Conservation (phyloP, 2,888 invertebrate genomes). For the Stictocephala bisonia region DNA sequence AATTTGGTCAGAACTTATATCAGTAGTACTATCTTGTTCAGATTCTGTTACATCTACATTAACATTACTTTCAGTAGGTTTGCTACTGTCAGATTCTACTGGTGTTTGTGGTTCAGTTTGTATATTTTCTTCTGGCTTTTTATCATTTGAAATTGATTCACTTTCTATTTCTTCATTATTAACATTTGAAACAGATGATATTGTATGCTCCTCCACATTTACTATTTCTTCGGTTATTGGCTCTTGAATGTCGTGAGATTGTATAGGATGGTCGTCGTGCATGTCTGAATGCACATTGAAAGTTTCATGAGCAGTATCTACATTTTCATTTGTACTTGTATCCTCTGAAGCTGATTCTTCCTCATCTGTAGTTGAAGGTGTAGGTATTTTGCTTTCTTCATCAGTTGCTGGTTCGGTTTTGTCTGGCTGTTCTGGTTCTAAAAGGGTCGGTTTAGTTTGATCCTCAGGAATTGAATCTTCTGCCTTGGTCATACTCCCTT, state of each 20-base stretch:
- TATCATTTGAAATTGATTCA: not conserved
- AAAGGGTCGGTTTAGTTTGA: not conserved
- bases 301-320: no score
- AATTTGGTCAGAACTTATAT: no score
- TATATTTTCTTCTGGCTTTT: not conserved
- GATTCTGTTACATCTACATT: no score
- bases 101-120: not conserved
- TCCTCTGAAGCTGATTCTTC: not conserved
- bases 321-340: no score
- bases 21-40: no score
- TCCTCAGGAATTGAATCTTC: slow-evolving; percentile 23
- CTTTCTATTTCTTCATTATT: not conserved
- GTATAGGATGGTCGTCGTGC: no score
- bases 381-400: not conserved
- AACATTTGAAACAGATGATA: no score
- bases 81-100: not conserved
- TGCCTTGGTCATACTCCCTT: slow-evolving; percentile 34
- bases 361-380: no score
- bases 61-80: not conserved
- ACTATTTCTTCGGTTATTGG: no score
- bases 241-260: no score
- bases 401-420: not conserved
- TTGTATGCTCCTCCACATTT: no score
- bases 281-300: no score
- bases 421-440: not conserved